These are phyloP conservation scores for Caenorhabditis doughertyi DNA, from an alignment of 2,888 invertebrate genomes.

Conservation along the genomic window DNA sequence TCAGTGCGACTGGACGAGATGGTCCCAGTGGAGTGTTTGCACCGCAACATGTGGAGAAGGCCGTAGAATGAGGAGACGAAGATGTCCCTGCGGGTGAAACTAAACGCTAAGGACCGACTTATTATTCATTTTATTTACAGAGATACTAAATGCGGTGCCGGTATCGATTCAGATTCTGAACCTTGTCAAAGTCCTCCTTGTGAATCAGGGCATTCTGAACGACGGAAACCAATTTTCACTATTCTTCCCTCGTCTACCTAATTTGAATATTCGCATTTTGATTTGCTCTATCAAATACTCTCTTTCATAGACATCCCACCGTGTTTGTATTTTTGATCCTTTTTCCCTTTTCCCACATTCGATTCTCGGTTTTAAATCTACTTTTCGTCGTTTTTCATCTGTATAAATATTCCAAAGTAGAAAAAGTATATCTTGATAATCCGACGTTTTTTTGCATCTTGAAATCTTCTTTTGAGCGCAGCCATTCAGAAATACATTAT, in stretches of 20 bases:
- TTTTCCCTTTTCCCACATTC: neutral
- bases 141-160: conserved; percentile 63
- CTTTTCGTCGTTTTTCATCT: neutral
- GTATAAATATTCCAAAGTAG: conserved; percentile 4
- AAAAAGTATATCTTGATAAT: conserved; percentile 32
- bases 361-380: conserved; percentile 7
- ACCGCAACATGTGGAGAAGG: conserved; percentile 72
- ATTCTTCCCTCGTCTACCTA: conserved; percentile 35
- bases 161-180: conserved; percentile 65
- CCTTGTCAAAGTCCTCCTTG: conserved; percentile 59
- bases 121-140: conserved; percentile 33
- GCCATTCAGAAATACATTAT: conserved; percentile 7
- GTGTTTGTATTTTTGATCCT: conserved; percentile 48
- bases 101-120: neutral
- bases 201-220: conserved; percentile 18
- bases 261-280: neutral
- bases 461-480: conserved; percentile 1
- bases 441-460: neutral
- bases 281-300: conserved; percentile 1
- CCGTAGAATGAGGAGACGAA: conserved; percentile 67
- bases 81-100: conserved; percentile 73
- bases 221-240: conserved; percentile 58
- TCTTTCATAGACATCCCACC: conserved; percentile 27
- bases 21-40: conserved; percentile 76
- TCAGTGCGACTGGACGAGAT: conserved; percentile 74